Evolutionary conservation across 2,113 vertebrate species (phyloP).

Genomic region (Centropus unirufus): DNA sequence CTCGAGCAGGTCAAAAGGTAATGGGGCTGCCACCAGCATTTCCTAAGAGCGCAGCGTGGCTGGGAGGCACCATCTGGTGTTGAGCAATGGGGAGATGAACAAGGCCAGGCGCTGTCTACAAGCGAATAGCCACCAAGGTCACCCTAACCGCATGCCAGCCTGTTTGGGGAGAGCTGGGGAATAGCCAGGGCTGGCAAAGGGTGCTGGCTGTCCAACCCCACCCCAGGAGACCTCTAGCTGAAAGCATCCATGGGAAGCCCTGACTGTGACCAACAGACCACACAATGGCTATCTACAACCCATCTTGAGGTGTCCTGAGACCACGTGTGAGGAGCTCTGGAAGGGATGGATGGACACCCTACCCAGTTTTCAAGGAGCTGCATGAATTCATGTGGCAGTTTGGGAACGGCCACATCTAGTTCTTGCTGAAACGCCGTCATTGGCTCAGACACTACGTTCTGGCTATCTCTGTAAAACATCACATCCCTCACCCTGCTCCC

Average conservation of each 20-base stretch:
- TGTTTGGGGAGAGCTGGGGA: not conserved
- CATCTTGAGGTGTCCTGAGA: accelerated
- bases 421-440: accelerated
- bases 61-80: not conserved
- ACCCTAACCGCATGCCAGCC: accelerated
- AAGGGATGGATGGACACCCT: not conserved
- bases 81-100: constrained; percentile 21
- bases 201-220: not conserved
- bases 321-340: not conserved
- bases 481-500: accelerated
- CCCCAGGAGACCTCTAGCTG: not conserved
- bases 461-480: not conserved
- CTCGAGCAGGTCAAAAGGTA: constrained; percentile 66
- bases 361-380: not conserved
- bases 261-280: not conserved
- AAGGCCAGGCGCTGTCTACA: not conserved
- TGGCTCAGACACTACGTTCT: accelerated
- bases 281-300: not conserved
- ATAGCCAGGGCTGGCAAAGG: accelerated
- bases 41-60: accelerated
- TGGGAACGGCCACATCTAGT: not conserved
- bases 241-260: not conserved
- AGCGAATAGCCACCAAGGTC: not conserved
- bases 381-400: accelerated
- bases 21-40: not conserved